These are phyloP conservation scores for Capitulum mitella DNA, from an alignment of 2,888 invertebrate genomes.

Conservation along the genomic window DNA sequence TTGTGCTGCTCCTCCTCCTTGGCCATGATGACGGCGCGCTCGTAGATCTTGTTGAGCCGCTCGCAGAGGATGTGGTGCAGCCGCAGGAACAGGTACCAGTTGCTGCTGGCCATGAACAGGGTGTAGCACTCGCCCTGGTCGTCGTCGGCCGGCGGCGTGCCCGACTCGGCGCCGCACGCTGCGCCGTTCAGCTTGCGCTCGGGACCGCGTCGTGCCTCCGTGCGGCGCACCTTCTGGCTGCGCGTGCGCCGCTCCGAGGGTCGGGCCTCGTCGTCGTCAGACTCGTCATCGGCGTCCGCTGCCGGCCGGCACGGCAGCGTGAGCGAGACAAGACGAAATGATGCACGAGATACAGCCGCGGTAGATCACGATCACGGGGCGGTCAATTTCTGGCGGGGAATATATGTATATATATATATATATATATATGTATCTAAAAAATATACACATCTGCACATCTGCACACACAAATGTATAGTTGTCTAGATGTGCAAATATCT, in stretches of 20 bases:
- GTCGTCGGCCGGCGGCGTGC: conserved; percentile 44
- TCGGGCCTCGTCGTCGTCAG: conserved; percentile 24
- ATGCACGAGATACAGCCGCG: too few relatives aligned
- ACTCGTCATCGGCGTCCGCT: conserved; percentile 35
- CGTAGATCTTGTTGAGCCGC: conserved; percentile 73
- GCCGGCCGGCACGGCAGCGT: too few relatives aligned
- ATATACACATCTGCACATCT: too few relatives aligned
- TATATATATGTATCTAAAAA: too few relatives aligned
- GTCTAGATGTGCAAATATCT: too few relatives aligned
- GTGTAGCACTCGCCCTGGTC: conserved; percentile 56
- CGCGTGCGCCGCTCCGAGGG: conserved; percentile 17
- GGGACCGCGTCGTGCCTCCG: neutral
- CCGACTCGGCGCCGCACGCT: neutral
- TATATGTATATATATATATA: too few relatives aligned
- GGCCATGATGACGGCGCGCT: conserved; percentile 55
- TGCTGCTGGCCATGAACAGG: conserved; percentile 85
- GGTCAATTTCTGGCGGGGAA: too few relatives aligned
- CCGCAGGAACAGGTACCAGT: conserved; percentile 94
- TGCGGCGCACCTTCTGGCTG: conserved; percentile 13
- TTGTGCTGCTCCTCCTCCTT: conserved; percentile 55
- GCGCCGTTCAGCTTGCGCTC: conserved; percentile 18
- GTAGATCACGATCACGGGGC: too few relatives aligned
- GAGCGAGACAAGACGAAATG: too few relatives aligned
- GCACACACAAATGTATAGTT: too few relatives aligned
- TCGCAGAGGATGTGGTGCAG: conserved; percentile 90